These are phyloP conservation scores for Orchestia grillus DNA, from an alignment of 1,140 invertebrate genomes.

Conservation along the genomic window DNA sequence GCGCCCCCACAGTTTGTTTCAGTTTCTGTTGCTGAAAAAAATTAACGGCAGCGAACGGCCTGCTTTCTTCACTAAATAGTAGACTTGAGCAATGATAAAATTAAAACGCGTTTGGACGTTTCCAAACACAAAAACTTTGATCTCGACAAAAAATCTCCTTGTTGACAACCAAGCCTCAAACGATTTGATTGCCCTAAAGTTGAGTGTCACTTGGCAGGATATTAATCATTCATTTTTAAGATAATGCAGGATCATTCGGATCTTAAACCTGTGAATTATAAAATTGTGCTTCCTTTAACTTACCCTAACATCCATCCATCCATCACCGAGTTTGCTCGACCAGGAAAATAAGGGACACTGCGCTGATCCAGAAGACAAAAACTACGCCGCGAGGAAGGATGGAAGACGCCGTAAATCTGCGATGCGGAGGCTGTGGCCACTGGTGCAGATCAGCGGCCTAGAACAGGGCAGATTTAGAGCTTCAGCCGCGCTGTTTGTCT, in stretches of 20 bases:
- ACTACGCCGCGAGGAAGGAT: background rate
- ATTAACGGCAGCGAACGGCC: background rate
- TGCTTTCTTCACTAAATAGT: background rate
- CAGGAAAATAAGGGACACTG: background rate
- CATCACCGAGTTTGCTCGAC: background rate
- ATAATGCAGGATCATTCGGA: background rate
- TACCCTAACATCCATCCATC: background rate
- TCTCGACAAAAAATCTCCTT: background rate
- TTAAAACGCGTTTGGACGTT: background rate
- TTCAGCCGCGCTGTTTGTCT: background rate
- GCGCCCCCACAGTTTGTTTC: background rate
- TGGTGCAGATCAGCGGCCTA: slow-evolving; percentile 4
- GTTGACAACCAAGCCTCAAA: background rate
- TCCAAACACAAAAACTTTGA: background rate
- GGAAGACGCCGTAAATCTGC: slow-evolving; percentile 1
- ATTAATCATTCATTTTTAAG: background rate
- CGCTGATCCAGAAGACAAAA: background rate
- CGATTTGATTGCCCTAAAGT: background rate
- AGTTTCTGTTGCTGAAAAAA: background rate
- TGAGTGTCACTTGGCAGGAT: background rate
- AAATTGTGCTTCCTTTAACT: background rate
- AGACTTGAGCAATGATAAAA: background rate
- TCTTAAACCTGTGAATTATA: background rate
- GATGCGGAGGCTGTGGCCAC: background rate
- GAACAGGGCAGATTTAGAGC: background rate